phyloP scores from a whole-genome alignment of 2,797 vertebrate genomes.

The Eidolon dupreanum region DNA sequence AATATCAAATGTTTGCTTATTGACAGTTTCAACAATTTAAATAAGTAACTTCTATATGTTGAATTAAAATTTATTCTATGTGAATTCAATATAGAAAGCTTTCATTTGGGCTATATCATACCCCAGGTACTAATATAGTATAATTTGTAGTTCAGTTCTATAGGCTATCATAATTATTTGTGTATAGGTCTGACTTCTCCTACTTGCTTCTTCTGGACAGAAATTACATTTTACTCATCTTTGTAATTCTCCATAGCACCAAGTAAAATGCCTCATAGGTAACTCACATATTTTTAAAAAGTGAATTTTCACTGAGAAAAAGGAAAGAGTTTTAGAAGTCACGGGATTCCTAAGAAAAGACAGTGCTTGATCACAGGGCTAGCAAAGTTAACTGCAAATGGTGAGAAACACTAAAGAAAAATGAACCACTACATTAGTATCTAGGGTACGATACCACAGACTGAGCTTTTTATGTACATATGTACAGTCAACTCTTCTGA shows the following conservation, averaged over 20 bases:
- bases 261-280: neutral
- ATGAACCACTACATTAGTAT: neutral
- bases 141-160: neutral
- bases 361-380: neutral
- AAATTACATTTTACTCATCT: conserved; percentile 50
- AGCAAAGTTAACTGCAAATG: neutral
- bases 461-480: neutral
- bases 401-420: conserved; percentile 29
- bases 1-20: neutral
- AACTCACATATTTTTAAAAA: neutral
- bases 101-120: neutral
- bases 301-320: conserved; percentile 23
- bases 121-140: neutral
- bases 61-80: conserved; percentile 14
- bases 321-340: conserved; percentile 24
- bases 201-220: conserved; percentile 3
- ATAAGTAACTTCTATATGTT: neutral
- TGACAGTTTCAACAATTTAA: neutral
- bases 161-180: neutral
- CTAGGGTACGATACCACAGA: neutral
- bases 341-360: neutral
- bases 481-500: neutral
- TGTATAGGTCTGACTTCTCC: neutral
- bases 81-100: neutral
- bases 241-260: neutral